Evolutionary conservation across 2,113 vertebrate species (phyloP).

Genomic region (Steatornis caripensis): DNA sequence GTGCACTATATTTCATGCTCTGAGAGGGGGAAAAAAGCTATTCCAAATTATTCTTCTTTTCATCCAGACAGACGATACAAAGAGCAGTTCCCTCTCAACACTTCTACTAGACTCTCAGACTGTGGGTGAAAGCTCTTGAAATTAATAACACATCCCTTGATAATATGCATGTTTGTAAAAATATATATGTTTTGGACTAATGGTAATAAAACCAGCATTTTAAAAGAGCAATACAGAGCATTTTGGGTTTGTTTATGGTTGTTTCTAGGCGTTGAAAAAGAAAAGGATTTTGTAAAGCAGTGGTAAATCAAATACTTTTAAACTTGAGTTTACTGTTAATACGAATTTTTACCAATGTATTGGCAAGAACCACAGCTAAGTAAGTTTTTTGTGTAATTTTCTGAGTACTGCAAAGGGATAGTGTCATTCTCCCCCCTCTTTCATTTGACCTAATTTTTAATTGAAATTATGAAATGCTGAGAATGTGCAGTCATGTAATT

Average conservation of each 20-base stretch:
- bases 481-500: slow-evolving; percentile 37
- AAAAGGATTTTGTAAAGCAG: background rate
- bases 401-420: background rate
- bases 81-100: background rate
- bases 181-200: background rate
- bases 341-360: background rate
- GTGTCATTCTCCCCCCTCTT: background rate
- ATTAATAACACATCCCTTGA: background rate
- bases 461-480: slow-evolving; percentile 45
- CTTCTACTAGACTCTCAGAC: background rate
- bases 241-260: background rate
- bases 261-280: background rate
- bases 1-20: slow-evolving; percentile 55
- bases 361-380: background rate
- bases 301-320: background rate
- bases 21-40: background rate
- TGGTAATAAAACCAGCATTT: background rate
- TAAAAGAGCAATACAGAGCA: background rate
- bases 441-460: slow-evolving; percentile 34
- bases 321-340: background rate
- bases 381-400: slow-evolving; percentile 1
- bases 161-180: background rate
- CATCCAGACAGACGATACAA: background rate
- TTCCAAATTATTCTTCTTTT: slow-evolving; percentile 34
- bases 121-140: background rate